Evolutionary conservation across 1,140 invertebrate genomes (phyloP).

Genomic region (Adelges cooleyi): DNA sequence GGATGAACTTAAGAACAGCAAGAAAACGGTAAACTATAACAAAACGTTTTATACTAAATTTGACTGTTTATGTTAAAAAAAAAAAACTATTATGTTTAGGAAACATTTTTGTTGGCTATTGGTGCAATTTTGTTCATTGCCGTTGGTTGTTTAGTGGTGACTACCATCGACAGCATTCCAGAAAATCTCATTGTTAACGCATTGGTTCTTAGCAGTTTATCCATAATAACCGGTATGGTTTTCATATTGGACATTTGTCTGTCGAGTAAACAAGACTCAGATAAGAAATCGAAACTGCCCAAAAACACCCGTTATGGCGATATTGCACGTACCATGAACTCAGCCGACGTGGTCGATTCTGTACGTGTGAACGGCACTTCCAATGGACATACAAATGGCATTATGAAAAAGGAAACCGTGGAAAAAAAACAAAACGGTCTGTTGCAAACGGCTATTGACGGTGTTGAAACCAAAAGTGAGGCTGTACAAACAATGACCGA

Average conservation of each 20-base stretch:
- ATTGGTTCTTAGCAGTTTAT: constrained; percentile 52
- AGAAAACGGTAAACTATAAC: constrained; percentile 44
- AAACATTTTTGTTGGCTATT: constrained; percentile 51
- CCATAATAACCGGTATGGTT: constrained; percentile 52
- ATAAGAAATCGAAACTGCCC: constrained; percentile 1
- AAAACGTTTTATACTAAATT: background rate
- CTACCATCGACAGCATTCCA: constrained; percentile 56
- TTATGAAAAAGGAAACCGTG: background rate
- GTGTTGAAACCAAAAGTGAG: constrained; percentile 7
- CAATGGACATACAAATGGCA: background rate
- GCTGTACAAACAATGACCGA: background rate
- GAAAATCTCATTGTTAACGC: constrained; percentile 54
- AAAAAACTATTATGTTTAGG: constrained; percentile 38
- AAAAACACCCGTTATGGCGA: constrained; percentile 8
- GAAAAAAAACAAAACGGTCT: constrained; percentile 10
- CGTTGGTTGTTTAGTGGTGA: constrained; percentile 53
- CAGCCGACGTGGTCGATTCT: background rate
- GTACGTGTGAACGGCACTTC: background rate
- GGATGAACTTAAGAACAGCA: constrained; percentile 48
- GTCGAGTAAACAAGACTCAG: constrained; percentile 10
- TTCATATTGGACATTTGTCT: constrained; percentile 30
- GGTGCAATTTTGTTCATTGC: constrained; percentile 54
- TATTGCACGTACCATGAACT: background rate
- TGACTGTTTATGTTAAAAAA: background rate
- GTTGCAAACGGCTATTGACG: constrained; percentile 1